A percentile compares a stretch with the other conserved stretches of the same genome.
Evolutionary conservation across 2,888 invertebrate genomes (phyloP).

Genomic region (Ecliptopera silaceata): DNA sequence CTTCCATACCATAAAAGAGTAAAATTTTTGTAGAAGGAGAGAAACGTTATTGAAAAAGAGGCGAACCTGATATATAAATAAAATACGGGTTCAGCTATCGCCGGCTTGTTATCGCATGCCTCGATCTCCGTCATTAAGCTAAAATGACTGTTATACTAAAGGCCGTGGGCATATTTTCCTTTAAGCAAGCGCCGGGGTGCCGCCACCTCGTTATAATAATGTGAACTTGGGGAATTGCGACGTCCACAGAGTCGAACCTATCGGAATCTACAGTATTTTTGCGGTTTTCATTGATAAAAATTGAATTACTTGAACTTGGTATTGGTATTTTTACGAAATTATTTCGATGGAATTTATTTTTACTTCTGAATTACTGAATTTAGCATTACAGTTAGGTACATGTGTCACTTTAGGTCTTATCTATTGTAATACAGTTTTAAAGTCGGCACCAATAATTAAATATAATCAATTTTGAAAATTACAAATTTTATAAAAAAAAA

Average conservation of each 20-base stretch:
- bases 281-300: slow-evolving; percentile 38
- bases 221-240: slow-evolving; percentile 80
- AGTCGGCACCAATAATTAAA: too few species aligned
- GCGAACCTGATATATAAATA: slow-evolving; percentile 80
- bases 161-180: slow-evolving; percentile 79
- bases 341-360: neutral
- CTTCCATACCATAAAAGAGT: slow-evolving; percentile 75
- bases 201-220: slow-evolving; percentile 82
- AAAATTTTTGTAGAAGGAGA: slow-evolving; percentile 74
- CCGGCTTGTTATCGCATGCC: slow-evolving; percentile 83
- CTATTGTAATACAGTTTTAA: too few species aligned
- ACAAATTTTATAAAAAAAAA: too few species aligned
- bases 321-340: slow-evolving; percentile 18
- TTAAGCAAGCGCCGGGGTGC: slow-evolving; percentile 67
- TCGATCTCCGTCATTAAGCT: slow-evolving; percentile 75
- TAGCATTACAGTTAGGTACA: neutral
- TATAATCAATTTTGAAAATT: too few species aligned
- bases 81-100: slow-evolving; percentile 83
- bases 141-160: slow-evolving; percentile 75
- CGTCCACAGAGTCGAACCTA: slow-evolving; percentile 69
- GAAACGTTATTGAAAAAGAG: slow-evolving; percentile 82
- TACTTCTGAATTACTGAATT: neutral
- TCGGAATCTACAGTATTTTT: slow-evolving; percentile 48
- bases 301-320: slow-evolving; percentile 32
- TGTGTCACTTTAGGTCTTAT: neutral